Percentiles rank a stretch among this genome's conserved stretches.
Evolutionary conservation across 2,888 invertebrate genomes (phyloP).

Genomic region (Blastobasis adustella): DNA sequence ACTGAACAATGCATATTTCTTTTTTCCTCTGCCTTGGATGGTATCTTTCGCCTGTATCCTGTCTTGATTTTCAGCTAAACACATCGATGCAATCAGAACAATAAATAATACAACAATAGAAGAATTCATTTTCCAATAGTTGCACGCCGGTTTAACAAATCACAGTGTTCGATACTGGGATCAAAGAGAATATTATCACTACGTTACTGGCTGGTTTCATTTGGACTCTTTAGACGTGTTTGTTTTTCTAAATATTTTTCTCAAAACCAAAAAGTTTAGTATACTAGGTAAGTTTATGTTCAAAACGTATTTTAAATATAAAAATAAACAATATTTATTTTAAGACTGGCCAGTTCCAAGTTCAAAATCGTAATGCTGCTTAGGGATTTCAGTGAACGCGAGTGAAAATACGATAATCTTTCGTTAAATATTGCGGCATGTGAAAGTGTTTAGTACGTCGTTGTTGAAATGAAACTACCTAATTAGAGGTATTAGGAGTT

Average conservation of each 20-base stretch:
- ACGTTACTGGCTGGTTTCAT: too few species aligned
- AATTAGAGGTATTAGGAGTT: too few species aligned
- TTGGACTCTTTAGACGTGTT: too few species aligned
- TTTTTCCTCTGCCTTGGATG: constrained; percentile 50
- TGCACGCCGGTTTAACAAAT: too few species aligned
- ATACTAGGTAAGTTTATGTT: too few species aligned
- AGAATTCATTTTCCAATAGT: constrained; percentile 10
- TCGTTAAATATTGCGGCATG: constrained; percentile 19
- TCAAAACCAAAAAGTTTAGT: too few species aligned
- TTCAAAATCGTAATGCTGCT: constrained; percentile 11
- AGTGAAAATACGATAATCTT: constrained; percentile 23
- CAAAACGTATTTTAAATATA: too few species aligned
- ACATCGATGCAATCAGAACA: constrained; percentile 10
- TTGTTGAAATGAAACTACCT: constrained; percentile 2
- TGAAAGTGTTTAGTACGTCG: constrained; percentile 16
- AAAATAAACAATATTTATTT: too few species aligned
- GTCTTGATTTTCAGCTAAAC: constrained; percentile 19
- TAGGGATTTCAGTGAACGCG: constrained; percentile 5
- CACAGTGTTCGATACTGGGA: too few species aligned
- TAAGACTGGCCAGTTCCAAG: constrained; percentile 6
- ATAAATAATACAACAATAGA: constrained; percentile 3
- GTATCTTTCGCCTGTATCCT: constrained; percentile 20
- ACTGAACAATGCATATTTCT: constrained; percentile 56
- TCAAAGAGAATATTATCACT: too few species aligned
- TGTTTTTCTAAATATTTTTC: too few species aligned